Evolutionary conservation across 2,113 vertebrate genomes (phyloP), one percentile per base, ranked within the genome.

Genomic region (Nothocercus julius): DNA sequence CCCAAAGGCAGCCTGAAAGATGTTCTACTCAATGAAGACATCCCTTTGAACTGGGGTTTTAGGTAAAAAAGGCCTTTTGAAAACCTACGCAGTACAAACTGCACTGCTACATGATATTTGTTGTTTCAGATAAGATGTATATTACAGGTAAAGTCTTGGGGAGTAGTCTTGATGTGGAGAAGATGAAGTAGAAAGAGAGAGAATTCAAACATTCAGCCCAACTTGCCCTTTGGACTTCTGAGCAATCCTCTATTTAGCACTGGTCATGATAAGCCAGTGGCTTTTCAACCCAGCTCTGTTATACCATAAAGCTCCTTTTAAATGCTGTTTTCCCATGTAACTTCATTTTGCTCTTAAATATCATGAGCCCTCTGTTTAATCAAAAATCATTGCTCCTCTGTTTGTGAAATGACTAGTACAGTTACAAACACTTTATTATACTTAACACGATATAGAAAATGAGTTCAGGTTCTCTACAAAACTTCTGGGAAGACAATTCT

Each of bases 41-140:
- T 98, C 82, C 98, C 98, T n/a, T 97, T 99, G 30, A 98, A 98
- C 95, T 98, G 98, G 98, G 98, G 98, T 59, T 99, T 99, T 97
- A 98, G 98, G 98, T 98, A 95, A 82, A 63, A 86, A 54, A 45
- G 30, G 30, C 3, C 13, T 64, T 92, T 64, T 51, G 89, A 82
- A 82, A 56, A 62, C 6, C 34, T 81, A 70, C 72, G 68, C 80
- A 14, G 80, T 7, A 72, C 2, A 76, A 38, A 32, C 7, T 47
- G 7, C 89, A 11, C 61, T 58, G 49, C 45, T 32, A 81, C 74
- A 51, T 85, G 76, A 42, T 69, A 32, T 74, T 19, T 82, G 13
- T 7, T 66, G 8, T 64, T 92, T 80, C 67, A n/a, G 54, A 67
- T 17, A 62, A 77, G 17, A 53, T 59, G 3, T 25, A 85, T 68